Conservation (phyloP, 1,140 invertebrate species). For the Mizuhopecten yessoensis region DNA sequence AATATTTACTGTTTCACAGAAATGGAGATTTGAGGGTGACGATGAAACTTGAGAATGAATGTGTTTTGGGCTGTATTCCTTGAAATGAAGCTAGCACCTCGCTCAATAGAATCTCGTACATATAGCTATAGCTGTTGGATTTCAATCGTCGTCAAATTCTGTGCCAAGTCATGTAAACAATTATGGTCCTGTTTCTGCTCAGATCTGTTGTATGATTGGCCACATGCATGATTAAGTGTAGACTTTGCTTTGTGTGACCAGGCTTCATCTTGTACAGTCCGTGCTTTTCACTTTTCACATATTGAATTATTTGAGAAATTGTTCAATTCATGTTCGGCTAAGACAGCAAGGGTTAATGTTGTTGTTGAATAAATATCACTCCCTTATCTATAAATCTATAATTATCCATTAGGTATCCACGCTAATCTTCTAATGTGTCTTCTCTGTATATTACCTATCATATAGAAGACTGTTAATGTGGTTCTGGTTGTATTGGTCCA, state of each 20-base stretch:
- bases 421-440: too few species aligned
- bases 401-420: too few species aligned
- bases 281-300: neutral
- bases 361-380: neutral
- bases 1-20: neutral
- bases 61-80: neutral
- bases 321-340: neutral
- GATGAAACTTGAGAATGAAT: neutral
- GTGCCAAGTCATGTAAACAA: neutral
- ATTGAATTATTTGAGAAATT: constrained; percentile 29
- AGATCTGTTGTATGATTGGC: neutral
- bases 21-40: neutral
- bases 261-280: neutral
- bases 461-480: too few species aligned
- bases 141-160: neutral
- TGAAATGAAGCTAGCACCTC: neutral
- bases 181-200: neutral
- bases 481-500: too few species aligned
- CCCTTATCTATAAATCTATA: neutral
- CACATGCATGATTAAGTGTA: too few species aligned
- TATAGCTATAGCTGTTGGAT: neutral
- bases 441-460: too few species aligned
- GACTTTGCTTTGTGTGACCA: too few species aligned
- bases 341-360: neutral
- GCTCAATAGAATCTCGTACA: neutral